Evolutionary conservation across 2,888 invertebrate genomes (phyloP).

Genomic region (Rhamphomyia laevipes): DNA sequence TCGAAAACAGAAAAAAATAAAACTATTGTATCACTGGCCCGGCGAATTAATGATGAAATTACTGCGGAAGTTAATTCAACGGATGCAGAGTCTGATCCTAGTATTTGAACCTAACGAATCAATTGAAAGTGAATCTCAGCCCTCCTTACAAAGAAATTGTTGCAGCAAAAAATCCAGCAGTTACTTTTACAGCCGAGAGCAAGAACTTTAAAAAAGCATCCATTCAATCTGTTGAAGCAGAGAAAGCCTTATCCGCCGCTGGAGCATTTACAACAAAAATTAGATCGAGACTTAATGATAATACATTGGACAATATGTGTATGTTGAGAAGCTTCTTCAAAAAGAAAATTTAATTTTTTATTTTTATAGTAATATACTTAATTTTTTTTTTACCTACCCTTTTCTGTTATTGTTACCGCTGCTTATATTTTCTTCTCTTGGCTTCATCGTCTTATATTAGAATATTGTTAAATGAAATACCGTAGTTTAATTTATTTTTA

Average conservation of each 20-base stretch:
- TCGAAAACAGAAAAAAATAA: background rate
- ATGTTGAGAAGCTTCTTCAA: background rate
- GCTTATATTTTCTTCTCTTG: too few species aligned
- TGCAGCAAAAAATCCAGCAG: background rate
- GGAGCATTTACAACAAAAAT: constrained; percentile 3
- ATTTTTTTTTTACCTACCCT: too few species aligned
- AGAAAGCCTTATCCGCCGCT: constrained; percentile 7
- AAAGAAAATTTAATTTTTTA: background rate
- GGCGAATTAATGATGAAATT: background rate
- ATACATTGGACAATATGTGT: background rate
- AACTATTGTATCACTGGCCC: background rate
- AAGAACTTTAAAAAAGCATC: background rate
- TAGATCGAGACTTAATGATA: background rate
- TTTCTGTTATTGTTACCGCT: too few species aligned
- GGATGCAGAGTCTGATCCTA: background rate
- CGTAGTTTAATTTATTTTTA: too few species aligned
- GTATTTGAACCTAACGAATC: background rate
- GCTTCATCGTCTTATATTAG: too few species aligned
- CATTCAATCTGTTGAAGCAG: constrained; percentile 2
- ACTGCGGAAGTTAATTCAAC: background rate
- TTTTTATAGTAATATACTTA: background rate
- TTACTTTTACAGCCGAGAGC: background rate
- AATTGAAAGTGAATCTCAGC: background rate
- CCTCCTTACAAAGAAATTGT: background rate
- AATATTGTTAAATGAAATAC: too few species aligned